Base-by-base conservation (phyloP, 2,888 invertebrate genomes). In the Helleia helle region DNA sequence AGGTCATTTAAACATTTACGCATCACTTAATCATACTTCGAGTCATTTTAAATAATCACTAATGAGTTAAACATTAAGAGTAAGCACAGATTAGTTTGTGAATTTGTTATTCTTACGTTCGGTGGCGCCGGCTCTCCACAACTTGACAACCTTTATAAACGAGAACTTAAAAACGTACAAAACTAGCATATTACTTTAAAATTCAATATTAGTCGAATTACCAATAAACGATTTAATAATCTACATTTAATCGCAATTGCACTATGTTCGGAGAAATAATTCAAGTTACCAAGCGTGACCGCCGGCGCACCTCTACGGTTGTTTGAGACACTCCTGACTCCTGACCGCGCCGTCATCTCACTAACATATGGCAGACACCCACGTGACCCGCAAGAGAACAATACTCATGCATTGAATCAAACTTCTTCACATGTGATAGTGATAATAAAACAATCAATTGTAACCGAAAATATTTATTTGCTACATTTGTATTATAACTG, bases 11-110 rank as follows among this genome's bases (percentile, higher is more conserved):
- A 70, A 74, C 68, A 66, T 65, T 59, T 63, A 62, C 60, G 58
- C 46, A 43, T 67, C 63, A 65, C 66, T 63, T 65, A 67, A 67
- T 66, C 61, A 65, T 68, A 67, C 58, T 67, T 75, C 75, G 80
- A 79, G 79, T 80, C 79, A 74, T 72, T 76, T 62, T 56, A 71
- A 74, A 67, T 79, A 71, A 77, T 73, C 58, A 71, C 79, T 77
- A 79, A 76, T 64, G 64, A 73, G 77, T 80, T 81, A 81, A 72
- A 76, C 64, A 71, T 74, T 67, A 80, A 76, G 66, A 71, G 66
- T 73, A 81, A 83, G 80, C 80, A 69, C 46, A 75, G 63, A 80
- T 81, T 84, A 84, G 81, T 83, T 83, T 80, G 83, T 84, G 81
- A 81, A 81, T 74, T 65, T 75, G 73, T 83, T 80, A 80, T 55